Conservation (phyloP, 2,888 invertebrate genomes). For the Spisula subtruncata region DNA sequence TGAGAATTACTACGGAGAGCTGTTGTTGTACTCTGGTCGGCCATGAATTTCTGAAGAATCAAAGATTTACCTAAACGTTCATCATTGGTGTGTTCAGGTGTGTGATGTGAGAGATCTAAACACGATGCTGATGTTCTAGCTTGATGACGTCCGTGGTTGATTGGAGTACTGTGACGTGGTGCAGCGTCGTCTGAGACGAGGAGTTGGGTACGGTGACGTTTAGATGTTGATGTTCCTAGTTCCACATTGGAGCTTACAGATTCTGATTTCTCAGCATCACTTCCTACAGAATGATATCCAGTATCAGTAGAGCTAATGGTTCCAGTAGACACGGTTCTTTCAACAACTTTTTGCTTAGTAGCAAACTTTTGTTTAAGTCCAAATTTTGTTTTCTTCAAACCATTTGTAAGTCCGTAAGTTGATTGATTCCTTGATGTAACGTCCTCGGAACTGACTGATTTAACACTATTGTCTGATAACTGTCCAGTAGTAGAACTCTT, state of each 20-base stretch:
- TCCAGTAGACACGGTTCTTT: conserved; percentile 51
- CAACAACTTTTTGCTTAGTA: conserved; percentile 9
- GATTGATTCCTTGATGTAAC: background rate
- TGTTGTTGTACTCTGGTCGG: conserved; percentile 39
- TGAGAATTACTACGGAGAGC: conserved; percentile 30
- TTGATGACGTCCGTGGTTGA: background rate
- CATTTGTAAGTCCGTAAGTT: background rate
- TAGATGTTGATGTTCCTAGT: background rate
- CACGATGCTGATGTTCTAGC: conserved; percentile 1
- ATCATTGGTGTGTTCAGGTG: conserved; percentile 27
- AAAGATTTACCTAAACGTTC: conserved; percentile 56
- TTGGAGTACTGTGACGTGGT: conserved; percentile 65
- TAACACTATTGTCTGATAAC: background rate
- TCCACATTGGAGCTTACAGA: background rate
- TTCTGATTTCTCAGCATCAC: background rate
- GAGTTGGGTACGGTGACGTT: background rate
- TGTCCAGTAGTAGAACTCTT: background rate
- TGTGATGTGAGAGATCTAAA: background rate
- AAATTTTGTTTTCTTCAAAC: conserved; percentile 53
- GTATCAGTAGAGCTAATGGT: conserved; percentile 50
- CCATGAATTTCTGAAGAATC: conserved; percentile 63
- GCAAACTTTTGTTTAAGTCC: conserved; percentile 52
- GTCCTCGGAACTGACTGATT: background rate
- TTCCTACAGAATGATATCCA: conserved; percentile 45
- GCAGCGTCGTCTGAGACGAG: conserved; percentile 9